Conservation (phyloP, 2,888 invertebrate genomes). For the Agrotis segetum region DNA sequence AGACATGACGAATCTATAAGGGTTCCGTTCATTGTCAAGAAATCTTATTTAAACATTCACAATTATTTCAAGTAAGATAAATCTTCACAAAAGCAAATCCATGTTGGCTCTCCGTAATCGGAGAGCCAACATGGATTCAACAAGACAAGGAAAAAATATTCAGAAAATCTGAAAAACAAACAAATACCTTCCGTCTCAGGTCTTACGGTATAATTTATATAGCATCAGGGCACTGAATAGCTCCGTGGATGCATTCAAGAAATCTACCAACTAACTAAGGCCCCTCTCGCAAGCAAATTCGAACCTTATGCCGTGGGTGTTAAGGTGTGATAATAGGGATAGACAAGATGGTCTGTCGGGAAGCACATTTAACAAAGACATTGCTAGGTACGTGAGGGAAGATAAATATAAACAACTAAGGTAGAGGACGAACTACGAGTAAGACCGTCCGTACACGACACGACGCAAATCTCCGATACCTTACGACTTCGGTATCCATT, state of each 20-base stretch:
- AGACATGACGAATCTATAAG: too few species aligned
- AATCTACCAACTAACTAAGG: constrained; percentile 19
- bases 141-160: not conserved
- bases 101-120: too few species aligned
- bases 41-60: too few species aligned
- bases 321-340: not conserved
- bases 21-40: too few species aligned
- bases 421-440: constrained; percentile 15
- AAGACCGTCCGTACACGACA: not conserved
- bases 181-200: constrained; percentile 21
- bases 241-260: constrained; percentile 58
- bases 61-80: too few species aligned
- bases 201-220: constrained; percentile 50
- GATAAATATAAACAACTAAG: constrained; percentile 66
- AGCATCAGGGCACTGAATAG: constrained; percentile 45
- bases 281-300: constrained; percentile 16
- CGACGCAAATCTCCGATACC: too few species aligned
- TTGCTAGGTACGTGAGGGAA: constrained; percentile 56
- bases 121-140: too few species aligned
- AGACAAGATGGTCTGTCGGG: constrained; percentile 23
- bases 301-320: constrained; percentile 19
- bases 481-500: too few species aligned
- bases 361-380: constrained; percentile 66
- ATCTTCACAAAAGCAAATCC: not conserved
- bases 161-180: constrained; percentile 24